A percentile compares a stretch with the other conserved stretches of the same genome.
phyloP scores from a whole-genome alignment of 2,113 vertebrate genomes.

The Nycticebus coucang region DNA sequence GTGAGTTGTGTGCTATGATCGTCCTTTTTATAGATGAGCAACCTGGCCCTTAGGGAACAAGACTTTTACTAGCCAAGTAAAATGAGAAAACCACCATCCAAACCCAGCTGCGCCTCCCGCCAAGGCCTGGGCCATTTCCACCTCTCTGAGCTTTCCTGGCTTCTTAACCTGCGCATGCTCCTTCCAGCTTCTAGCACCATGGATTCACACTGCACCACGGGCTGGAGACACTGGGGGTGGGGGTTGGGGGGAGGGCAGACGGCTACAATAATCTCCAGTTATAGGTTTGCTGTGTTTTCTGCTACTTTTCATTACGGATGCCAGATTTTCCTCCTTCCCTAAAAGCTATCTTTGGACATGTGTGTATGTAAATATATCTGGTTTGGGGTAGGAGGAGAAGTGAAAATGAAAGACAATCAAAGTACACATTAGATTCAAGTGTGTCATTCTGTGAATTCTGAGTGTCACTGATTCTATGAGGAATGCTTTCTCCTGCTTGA shows the following conservation, averaged over 20 bases:
- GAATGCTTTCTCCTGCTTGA: not conserved
- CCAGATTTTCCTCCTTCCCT: not conserved
- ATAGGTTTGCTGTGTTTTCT: not conserved
- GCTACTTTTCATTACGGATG: not conserved
- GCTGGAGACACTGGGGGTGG: not conserved
- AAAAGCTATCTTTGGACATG: not conserved
- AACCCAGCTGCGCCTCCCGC: accelerated
- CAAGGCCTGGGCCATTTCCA: not conserved
- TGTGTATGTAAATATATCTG: not conserved
- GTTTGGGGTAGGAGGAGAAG: not conserved
- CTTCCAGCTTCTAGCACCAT: accelerated
- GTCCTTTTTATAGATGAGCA: not conserved
- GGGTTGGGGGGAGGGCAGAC: too few species aligned
- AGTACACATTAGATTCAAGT: accelerated
- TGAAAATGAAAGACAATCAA: not conserved
- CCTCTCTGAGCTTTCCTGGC: not conserved
- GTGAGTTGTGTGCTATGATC: not conserved
- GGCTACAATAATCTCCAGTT: accelerated
- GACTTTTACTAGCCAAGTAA: not conserved
- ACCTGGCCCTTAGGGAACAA: not conserved
- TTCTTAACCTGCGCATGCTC: accelerated
- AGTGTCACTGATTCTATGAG: not conserved
- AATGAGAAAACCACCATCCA: not conserved
- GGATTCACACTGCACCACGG: accelerated
- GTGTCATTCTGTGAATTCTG: too few species aligned